Evolutionary conservation across 2,888 invertebrate genomes (phyloP), one percentile per base, ranked within the genome.

Genomic region (Drosophila emarginata): DNA sequence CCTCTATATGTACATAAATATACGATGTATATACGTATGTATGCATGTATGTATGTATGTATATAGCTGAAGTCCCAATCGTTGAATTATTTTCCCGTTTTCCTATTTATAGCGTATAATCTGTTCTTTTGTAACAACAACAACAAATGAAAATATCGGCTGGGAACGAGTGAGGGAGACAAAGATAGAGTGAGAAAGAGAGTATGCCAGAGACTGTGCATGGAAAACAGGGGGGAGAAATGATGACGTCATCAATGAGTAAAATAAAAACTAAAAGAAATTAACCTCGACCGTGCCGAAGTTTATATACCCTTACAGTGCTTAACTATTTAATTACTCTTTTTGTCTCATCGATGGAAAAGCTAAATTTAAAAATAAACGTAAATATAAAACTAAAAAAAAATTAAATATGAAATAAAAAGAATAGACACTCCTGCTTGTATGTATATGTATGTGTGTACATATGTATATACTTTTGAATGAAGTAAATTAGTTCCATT

Each of bases 201-300:
- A 7, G 45, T 12, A 45, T 18, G 18, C 40, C 45, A 21, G 40
- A 18, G 18, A 45, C 9, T 12, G 21, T 21, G 1, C 4, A 21
- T 7, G 60, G 23, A 70, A 70, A 64, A 69, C 58, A 70, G 64
- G 53, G 39, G 21, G 3, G 36, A 50, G 32, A 50, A 61, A 21
- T 36, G 36, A 45, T 45, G 18, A 23, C 45, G 45, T 45, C 45
- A 53, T 52, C 26, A 2, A 37, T 26, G 37, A 26, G 40, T 9
- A 37, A 9, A 32, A 36, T 18, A 37, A 32, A 9, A 32, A 5
- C 1, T 26, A 32, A 26, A 3, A 3, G 26, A 18, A 36, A n/a
- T 23, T 23, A 9, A 26, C 26, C 5, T 26, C 5, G 26, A 5
- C 26, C 6, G 26, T 5, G 6, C 26, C 26, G 26, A 1, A 5